Conservation (phyloP, 2,888 invertebrate genomes). For the Eupithecia abbreviata region DNA sequence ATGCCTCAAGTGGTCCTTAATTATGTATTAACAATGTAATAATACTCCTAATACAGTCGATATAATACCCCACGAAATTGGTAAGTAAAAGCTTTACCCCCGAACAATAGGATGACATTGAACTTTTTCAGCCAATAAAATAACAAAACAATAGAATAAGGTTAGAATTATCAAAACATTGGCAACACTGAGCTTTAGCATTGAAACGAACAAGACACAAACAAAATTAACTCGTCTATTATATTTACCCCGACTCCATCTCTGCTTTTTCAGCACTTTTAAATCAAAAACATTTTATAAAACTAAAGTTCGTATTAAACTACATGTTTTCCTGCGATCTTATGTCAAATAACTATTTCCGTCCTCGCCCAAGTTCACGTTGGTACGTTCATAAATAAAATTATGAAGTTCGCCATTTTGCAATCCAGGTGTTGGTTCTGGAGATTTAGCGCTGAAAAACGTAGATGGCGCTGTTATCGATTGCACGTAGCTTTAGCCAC, state of each 20-base stretch:
- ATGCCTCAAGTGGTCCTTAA: background rate
- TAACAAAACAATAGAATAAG: constrained; percentile 53
- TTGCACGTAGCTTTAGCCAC: constrained; percentile 10
- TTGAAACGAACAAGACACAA: constrained; percentile 53
- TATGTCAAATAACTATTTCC: constrained; percentile 83
- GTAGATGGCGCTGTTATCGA: constrained; percentile 58
- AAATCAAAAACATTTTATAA: constrained; percentile 63
- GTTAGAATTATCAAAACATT: constrained; percentile 77
- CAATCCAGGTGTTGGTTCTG: constrained; percentile 42
- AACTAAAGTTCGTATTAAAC: constrained; percentile 76
- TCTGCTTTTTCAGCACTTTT: constrained; percentile 62
- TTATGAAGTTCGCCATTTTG: constrained; percentile 41
- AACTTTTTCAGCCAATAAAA: constrained; percentile 11
- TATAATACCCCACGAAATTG: background rate
- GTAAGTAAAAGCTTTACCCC: background rate
- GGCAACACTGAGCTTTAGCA: constrained; percentile 47
- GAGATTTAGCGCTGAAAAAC: constrained; percentile 18
- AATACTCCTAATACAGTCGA: background rate
- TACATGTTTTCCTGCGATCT: constrained; percentile 78
- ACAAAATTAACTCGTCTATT: constrained; percentile 45
- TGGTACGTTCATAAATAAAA: constrained; percentile 65
- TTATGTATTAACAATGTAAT: background rate
- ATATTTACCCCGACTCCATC: constrained; percentile 81
- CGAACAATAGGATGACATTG: constrained; percentile 18
- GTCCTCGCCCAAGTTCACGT: constrained; percentile 78